phyloP scores from a whole-genome alignment of 1,140 invertebrate species.

The Phymastichus coffea region DNA sequence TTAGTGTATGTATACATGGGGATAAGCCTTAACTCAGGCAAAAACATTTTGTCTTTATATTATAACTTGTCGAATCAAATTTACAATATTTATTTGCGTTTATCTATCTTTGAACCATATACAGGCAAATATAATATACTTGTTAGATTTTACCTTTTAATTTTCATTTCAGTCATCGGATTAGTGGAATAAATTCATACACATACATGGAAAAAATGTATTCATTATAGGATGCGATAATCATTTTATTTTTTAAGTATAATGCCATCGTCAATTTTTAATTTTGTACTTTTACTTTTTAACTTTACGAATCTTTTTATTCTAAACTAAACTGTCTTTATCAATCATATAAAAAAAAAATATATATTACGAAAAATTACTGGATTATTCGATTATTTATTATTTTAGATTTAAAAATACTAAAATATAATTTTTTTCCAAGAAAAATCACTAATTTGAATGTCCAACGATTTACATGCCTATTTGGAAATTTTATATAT shows the following conservation, averaged over 20 bases:
- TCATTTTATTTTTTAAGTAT: slow-evolving; percentile 18
- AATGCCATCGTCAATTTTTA: slow-evolving; percentile 1
- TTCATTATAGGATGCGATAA: neutral
- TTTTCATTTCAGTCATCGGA: slow-evolving; percentile 10
- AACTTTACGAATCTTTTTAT: neutral
- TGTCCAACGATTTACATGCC: too few relatives aligned
- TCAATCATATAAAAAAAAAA: too few relatives aligned
- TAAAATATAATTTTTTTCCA: too few relatives aligned
- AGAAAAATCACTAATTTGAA: too few relatives aligned
- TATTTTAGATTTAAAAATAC: too few relatives aligned
- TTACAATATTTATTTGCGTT: slow-evolving; percentile 18
- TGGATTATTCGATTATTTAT: too few relatives aligned
- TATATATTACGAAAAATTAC: too few relatives aligned
- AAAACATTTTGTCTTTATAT: slow-evolving; percentile 5
- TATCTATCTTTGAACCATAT: slow-evolving; percentile 8
- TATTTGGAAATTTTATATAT: slow-evolving; percentile 47
- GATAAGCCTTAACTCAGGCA: slow-evolving; percentile 6
- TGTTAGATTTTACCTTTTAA: slow-evolving; percentile 10
- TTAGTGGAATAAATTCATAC: neutral
- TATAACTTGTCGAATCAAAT: slow-evolving; percentile 13
- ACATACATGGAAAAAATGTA: neutral
- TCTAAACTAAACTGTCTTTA: too few relatives aligned
- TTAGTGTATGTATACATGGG: neutral
- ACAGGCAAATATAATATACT: slow-evolving; percentile 1
- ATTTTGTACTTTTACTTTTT: slow-evolving; percentile 4